Conservation (phyloP, 2,797 vertebrate genomes). For the Coilia nasus region DNA sequence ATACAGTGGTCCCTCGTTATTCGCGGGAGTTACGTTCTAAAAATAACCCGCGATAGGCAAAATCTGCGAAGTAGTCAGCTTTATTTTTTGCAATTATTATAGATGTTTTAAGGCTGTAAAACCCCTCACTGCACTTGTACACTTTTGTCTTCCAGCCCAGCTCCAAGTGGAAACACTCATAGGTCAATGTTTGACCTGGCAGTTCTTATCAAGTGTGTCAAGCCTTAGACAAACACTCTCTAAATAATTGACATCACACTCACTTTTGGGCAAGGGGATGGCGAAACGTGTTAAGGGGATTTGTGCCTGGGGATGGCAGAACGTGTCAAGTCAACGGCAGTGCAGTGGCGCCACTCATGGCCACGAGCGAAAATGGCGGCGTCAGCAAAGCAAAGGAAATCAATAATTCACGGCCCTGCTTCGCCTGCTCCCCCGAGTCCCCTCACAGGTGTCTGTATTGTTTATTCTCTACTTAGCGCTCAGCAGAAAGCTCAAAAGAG, state of each 20-base stretch:
- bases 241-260: conserved; percentile 25
- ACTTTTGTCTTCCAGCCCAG: background rate
- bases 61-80: too few relatives aligned
- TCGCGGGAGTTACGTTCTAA: too few relatives aligned
- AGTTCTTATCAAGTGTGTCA: background rate
- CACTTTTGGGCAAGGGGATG: conserved; percentile 26
- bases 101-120: too few relatives aligned
- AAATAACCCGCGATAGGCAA: too few relatives aligned
- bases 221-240: background rate
- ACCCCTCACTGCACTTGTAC: too few relatives aligned
- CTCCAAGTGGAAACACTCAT: background rate
- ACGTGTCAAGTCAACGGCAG: background rate
- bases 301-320: conserved; percentile 5
- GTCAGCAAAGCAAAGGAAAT: conserved; percentile 6
- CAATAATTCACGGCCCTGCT: background rate
- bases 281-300: background rate
- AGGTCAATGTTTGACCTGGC: background rate
- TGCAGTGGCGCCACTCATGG: background rate
- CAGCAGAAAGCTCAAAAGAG: background rate
- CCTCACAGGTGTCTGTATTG: background rate
- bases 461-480: background rate
- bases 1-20: too few relatives aligned
- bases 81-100: too few relatives aligned
- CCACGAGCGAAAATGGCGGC: conserved; percentile 15
- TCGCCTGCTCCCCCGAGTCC: background rate